Conservation (phyloP, 2,888 invertebrate genomes). For the Sturmia bella region DNA sequence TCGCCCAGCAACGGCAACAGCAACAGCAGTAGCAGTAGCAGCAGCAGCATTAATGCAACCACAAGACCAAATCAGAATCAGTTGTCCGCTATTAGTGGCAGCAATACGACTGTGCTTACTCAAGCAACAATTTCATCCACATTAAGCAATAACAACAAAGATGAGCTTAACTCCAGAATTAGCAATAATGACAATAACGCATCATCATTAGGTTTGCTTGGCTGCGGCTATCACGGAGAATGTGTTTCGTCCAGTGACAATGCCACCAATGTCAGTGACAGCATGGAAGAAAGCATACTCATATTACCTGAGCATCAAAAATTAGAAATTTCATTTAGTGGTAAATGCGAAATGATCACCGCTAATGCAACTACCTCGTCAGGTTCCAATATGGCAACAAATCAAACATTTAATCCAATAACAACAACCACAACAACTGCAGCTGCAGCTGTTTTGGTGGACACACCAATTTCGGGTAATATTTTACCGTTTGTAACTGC, state of each 20-base stretch:
- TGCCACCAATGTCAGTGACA: neutral
- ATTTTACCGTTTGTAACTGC: constrained; percentile 22
- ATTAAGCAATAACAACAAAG: constrained; percentile 50
- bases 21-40: no score
- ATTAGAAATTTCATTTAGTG: constrained; percentile 77
- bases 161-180: constrained; percentile 55
- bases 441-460: constrained; percentile 31
- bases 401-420: constrained; percentile 39
- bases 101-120: constrained; percentile 43
- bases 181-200: constrained; percentile 65
- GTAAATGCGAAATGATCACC: constrained; percentile 75
- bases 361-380: constrained; percentile 69
- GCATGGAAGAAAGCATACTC: constrained; percentile 78
- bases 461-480: constrained; percentile 48
- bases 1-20: constrained; percentile 58
- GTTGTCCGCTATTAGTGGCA: constrained; percentile 65
- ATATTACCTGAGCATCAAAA: constrained; percentile 78
- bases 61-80: constrained; percentile 73
- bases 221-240: constrained; percentile 16
- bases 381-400: constrained; percentile 39
- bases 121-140: constrained; percentile 59
- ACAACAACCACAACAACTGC: constrained; percentile 12
- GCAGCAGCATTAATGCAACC: constrained; percentile 19
- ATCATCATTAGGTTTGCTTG: constrained; percentile 22
- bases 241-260: neutral